phyloP scores from a whole-genome alignment of 2,797 vertebrate genomes.

The Peromyscus nudipes region DNA sequence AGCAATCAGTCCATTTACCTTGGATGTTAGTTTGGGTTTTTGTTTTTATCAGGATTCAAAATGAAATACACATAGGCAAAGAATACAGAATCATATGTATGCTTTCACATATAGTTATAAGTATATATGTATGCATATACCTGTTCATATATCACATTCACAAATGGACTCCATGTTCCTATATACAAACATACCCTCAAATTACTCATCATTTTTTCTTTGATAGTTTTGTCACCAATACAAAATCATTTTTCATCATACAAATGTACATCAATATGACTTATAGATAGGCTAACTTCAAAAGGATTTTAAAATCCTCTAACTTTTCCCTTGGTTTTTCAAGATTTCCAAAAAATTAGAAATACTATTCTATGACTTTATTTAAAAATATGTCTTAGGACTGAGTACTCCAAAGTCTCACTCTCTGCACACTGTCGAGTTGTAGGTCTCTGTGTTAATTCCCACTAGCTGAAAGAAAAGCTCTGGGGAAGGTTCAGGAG shows the following conservation, averaged over 20 bases:
- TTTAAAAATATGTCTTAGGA: not conserved
- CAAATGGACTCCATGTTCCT: not conserved
- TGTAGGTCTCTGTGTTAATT: not conserved
- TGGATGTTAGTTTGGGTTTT: not conserved
- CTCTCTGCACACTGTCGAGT: too few species aligned
- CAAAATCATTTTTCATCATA: not conserved
- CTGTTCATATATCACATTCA: not conserved
- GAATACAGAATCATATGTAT: not conserved
- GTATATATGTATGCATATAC: not conserved
- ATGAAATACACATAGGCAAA: slow-evolving; percentile 54
- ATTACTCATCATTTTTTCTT: not conserved
- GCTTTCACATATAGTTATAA: not conserved
- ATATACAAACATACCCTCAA: not conserved
- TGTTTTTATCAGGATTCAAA: slow-evolving; percentile 68
- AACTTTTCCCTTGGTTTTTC: slow-evolving; percentile 11
- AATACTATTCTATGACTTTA: not conserved
- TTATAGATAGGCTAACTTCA: slow-evolving; percentile 31
- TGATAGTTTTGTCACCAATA: slow-evolving; percentile 22
- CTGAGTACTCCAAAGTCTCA: not conserved
- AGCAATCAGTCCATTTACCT: slow-evolving; percentile 64
- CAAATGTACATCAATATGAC: slow-evolving; percentile 39
- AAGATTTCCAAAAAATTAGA: slow-evolving; percentile 17
- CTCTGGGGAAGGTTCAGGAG: too few species aligned
- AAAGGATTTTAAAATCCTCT: slow-evolving; percentile 3
- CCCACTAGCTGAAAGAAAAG: too few species aligned